Percentiles rank a stretch among this genome's conserved stretches.
phyloP scores from a whole-genome alignment of 1,140 invertebrate genomes.

The Lithobius niger region DNA sequence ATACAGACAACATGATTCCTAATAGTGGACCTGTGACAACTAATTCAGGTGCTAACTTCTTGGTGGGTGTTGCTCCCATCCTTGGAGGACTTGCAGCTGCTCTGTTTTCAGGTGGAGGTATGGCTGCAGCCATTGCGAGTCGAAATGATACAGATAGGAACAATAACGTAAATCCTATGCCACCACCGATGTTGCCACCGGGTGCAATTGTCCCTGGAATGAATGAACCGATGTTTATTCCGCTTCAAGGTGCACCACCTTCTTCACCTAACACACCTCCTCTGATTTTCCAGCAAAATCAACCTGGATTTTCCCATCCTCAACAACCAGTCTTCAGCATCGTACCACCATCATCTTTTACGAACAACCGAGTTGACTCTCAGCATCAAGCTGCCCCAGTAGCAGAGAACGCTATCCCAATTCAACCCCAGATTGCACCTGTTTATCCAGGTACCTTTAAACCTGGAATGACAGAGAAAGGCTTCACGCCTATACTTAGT shows the following conservation, averaged over 20 bases:
- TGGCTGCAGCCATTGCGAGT: neutral
- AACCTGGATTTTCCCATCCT: neutral
- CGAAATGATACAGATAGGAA: conserved; percentile 7
- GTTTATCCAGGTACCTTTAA: neutral
- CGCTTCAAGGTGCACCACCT: neutral
- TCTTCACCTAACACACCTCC: neutral
- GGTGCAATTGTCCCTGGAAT: neutral
- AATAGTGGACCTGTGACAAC: too few species aligned
- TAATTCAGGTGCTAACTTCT: neutral
- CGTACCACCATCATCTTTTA: neutral
- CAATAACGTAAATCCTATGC: neutral
- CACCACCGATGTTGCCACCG: neutral
- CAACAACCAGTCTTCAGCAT: neutral
- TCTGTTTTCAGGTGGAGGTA: neutral
- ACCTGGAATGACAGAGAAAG: conserved; percentile 9
- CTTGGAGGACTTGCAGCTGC: conserved; percentile 4
- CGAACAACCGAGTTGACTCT: neutral
- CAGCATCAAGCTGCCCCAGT: neutral
- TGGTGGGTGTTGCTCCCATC: conserved; percentile 5
- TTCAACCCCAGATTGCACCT: neutral
- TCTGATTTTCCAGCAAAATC: neutral
- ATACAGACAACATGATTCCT: too few species aligned
- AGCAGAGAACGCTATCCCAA: neutral
- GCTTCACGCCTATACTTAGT: conserved; percentile 10
- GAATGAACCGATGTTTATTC: neutral